These are phyloP conservation scores for Lepidurus packardi DNA, from an alignment of 1,140 invertebrate species.

Conservation along the genomic window DNA sequence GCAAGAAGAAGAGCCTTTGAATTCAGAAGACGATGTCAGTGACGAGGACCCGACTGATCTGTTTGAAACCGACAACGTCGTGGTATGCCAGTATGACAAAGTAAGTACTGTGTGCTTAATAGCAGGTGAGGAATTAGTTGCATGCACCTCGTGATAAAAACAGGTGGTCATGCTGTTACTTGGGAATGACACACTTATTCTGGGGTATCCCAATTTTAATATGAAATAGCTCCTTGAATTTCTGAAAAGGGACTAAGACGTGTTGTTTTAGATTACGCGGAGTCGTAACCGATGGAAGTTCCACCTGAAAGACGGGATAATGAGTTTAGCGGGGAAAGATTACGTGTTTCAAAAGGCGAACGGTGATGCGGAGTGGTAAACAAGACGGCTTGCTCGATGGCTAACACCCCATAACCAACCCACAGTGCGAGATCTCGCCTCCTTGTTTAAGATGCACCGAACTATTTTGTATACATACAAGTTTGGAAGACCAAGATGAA, in stretches of 20 bases:
- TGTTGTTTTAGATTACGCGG: slow-evolving; percentile 74
- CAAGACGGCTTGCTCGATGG: slow-evolving; percentile 24
- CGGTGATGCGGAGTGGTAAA: slow-evolving; percentile 97
- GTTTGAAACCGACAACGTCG: slow-evolving; percentile 97
- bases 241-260: slow-evolving; percentile 9
- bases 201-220: neutral
- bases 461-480: slow-evolving; percentile 11
- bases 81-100: slow-evolving; percentile 99
- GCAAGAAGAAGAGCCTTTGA: slow-evolving; percentile 78
- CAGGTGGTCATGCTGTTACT: neutral
- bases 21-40: slow-evolving; percentile 93
- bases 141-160: neutral
- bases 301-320: slow-evolving; percentile 98
- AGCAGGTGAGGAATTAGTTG: neutral
- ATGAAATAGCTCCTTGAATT: slow-evolving; percentile 11
- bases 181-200: neutral
- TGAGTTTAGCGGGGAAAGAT: slow-evolving; percentile 97
- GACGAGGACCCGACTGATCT: slow-evolving; percentile 91
- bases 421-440: neutral
- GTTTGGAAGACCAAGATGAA: neutral
- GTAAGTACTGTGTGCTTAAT: slow-evolving; percentile 48
- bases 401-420: neutral
- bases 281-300: slow-evolving; percentile 99
- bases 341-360: slow-evolving; percentile 98
- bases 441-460: neutral